Conservation (phyloP, 2,888 invertebrate genomes). For the Agrypnus murinus region DNA sequence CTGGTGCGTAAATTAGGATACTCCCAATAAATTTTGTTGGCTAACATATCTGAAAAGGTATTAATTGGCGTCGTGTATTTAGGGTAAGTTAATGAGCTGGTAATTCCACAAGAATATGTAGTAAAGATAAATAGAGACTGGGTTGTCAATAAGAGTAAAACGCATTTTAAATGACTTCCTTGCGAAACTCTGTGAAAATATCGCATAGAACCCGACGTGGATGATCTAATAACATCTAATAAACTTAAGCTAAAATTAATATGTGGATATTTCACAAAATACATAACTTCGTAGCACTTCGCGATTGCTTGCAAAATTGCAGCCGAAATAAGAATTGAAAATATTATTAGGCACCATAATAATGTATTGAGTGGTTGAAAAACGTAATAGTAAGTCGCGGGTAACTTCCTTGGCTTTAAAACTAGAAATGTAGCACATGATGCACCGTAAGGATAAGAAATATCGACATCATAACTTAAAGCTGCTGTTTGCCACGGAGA, state of each 20-base stretch:
- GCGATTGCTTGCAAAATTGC: conserved; percentile 15
- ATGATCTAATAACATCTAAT: conserved; percentile 12
- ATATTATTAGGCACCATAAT: conserved; percentile 36
- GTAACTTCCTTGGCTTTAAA: conserved; percentile 47
- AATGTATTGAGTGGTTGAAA: conserved; percentile 35
- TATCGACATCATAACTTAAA: conserved; percentile 6
- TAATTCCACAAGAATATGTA: conserved; percentile 43
- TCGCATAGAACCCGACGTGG: conserved; percentile 23
- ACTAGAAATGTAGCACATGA: conserved; percentile 55
- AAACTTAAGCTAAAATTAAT: conserved; percentile 7
- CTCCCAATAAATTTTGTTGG: conserved; percentile 54
- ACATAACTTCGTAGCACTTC: background rate
- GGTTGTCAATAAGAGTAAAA: conserved; percentile 29
- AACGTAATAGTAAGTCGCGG: conserved; percentile 25
- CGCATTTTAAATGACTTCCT: conserved; percentile 7
- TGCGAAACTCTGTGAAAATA: conserved; percentile 3
- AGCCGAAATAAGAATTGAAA: background rate
- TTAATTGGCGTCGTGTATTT: conserved; percentile 36
- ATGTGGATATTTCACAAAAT: conserved; percentile 22
- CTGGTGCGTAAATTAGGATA: background rate
- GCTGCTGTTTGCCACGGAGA: conserved; percentile 18
- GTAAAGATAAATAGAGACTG: conserved; percentile 38
- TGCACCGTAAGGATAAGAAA: conserved; percentile 48
- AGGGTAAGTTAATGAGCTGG: conserved; percentile 42
- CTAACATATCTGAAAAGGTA: conserved; percentile 53